Conservation (phyloP, 2,888 invertebrate species). For the Colletes collaris region DNA sequence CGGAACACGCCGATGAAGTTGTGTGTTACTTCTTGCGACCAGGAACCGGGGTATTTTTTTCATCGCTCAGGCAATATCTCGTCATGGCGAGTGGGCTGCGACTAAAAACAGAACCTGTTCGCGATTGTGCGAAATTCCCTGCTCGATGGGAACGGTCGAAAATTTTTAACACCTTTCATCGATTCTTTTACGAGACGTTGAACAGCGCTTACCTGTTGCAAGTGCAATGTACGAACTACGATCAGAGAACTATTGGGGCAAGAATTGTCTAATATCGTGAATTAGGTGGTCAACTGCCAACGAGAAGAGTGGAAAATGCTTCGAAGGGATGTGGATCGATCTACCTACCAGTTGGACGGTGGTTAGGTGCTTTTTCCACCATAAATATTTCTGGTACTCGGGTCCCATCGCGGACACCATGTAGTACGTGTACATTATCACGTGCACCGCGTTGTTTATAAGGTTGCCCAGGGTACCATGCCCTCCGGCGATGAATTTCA, state of each 20-base stretch:
- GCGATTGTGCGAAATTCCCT: neutral
- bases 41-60: neutral
- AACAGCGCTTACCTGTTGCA: no score
- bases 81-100: neutral
- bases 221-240: no score
- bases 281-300: neutral
- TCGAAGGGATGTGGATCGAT: neutral
- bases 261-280: no score
- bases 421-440: conserved; percentile 95
- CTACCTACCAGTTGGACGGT: conserved; percentile 90
- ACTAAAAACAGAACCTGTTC: neutral
- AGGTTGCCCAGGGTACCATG: conserved; percentile 95
- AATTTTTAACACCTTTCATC: neutral
- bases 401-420: conserved; percentile 94
- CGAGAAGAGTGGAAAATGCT: neutral
- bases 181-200: neutral
- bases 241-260: no score
- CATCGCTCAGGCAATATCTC: neutral
- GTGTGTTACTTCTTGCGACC: neutral
- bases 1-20: neutral
- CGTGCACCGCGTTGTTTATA: conserved; percentile 93
- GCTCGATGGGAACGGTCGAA: neutral
- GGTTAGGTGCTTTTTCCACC: conserved; percentile 96
- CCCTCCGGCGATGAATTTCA: conserved; percentile 92
- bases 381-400: conserved; percentile 92